phyloP scores from a whole-genome alignment of 2,888 invertebrate species.

The Leistus spinibarbis region DNA sequence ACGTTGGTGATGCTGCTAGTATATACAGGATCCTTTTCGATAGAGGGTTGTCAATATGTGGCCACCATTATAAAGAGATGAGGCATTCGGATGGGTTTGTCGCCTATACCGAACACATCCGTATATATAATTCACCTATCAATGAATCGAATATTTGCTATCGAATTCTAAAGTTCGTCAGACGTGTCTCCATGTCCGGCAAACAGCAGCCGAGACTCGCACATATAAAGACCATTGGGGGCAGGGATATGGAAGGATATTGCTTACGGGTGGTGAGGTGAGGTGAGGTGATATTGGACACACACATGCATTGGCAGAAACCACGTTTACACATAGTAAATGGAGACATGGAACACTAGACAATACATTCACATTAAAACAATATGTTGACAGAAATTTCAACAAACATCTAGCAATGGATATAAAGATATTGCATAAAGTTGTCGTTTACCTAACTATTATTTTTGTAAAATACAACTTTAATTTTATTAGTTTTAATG shows the following conservation, averaged over 20 bases:
- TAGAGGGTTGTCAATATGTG: background rate
- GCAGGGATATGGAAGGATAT: background rate
- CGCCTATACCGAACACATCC: background rate
- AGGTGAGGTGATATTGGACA: too few relatives aligned
- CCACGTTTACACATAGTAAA: too few relatives aligned
- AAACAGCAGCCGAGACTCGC: background rate
- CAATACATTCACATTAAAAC: background rate
- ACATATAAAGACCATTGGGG: background rate
- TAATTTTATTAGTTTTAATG: too few relatives aligned
- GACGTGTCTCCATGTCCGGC: background rate
- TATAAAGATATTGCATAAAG: too few relatives aligned
- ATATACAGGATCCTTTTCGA: background rate
- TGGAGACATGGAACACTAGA: too few relatives aligned
- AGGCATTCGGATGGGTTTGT: background rate
- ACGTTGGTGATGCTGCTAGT: background rate
- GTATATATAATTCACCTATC: slow-evolving; percentile 26
- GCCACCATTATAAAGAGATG: background rate
- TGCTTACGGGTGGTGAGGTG: too few relatives aligned
- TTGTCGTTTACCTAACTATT: too few relatives aligned
- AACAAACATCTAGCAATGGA: background rate
- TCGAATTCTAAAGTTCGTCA: slow-evolving; percentile 10
- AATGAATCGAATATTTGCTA: slow-evolving; percentile 28
- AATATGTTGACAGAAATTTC: background rate
- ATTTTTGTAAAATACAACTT: too few relatives aligned
- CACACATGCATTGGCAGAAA: too few relatives aligned